These are phyloP conservation scores for Pungitius pungitius DNA, from an alignment of 2,113 vertebrate species.

Conservation along the genomic window DNA sequence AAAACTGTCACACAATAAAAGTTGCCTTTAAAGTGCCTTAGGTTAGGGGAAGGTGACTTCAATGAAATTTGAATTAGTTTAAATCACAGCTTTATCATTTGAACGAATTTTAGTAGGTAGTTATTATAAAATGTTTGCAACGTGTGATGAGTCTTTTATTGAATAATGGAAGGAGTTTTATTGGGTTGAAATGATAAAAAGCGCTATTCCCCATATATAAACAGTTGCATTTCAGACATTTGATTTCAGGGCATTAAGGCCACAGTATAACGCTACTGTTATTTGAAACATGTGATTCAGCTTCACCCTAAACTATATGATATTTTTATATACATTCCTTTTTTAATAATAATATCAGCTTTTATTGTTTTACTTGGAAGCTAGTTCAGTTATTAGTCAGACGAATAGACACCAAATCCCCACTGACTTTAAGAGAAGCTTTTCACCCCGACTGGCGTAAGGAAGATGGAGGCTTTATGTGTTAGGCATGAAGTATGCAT, in stretches of 20 bases:
- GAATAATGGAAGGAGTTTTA: neutral
- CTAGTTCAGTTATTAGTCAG: neutral
- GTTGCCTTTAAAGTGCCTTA: too few species aligned
- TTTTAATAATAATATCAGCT: neutral
- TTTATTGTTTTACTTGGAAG: constrained; percentile 11
- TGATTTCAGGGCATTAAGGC: neutral
- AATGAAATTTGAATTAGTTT: neutral
- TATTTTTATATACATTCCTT: constrained; percentile 24
- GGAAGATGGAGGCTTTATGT: constrained; percentile 59
- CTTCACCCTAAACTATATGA: neutral
- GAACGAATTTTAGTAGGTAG: neutral
- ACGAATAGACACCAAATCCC: constrained; percentile 28
- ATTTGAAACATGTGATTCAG: constrained; percentile 2
- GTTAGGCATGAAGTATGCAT: constrained; percentile 65
- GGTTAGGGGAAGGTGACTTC: neutral
- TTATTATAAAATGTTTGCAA: neutral
- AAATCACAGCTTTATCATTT: neutral
- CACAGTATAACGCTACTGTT: neutral
- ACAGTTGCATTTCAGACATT: neutral
- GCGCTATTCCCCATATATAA: neutral
- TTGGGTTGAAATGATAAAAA: neutral
- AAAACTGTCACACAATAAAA: neutral
- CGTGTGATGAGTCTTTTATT: neutral
- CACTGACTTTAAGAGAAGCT: constrained; percentile 28
- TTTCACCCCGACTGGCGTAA: constrained; percentile 22